Evolutionary conservation across 2,888 invertebrate genomes (phyloP).

Genomic region (Theretra japonica): DNA sequence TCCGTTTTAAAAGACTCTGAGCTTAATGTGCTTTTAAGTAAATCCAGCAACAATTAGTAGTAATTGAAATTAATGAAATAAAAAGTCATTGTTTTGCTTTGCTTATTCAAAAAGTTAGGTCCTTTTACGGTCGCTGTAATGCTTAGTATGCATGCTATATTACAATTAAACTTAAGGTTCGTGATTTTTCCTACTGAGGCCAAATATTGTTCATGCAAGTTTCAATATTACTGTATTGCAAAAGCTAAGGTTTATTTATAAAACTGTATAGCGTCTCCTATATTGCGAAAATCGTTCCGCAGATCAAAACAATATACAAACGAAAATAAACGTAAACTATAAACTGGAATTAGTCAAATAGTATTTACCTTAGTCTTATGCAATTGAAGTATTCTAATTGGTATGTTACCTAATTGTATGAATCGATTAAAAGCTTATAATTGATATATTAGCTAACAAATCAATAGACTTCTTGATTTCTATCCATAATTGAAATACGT

Average conservation of each 20-base stretch:
- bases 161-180: not conserved
- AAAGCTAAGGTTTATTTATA: too few relatives aligned
- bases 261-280: too few relatives aligned
- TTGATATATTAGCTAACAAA: not conserved
- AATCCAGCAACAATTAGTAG: constrained; percentile 9
- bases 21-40: not conserved
- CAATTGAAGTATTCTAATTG: too few relatives aligned
- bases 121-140: not conserved
- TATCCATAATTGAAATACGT: constrained; percentile 40
- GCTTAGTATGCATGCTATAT: not conserved
- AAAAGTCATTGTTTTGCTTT: constrained; percentile 47
- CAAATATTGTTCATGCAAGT: too few relatives aligned
- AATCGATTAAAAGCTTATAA: not conserved
- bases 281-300: too few relatives aligned
- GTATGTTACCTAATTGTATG: too few relatives aligned
- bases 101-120: not conserved
- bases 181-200: too few relatives aligned
- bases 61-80: constrained; percentile 28
- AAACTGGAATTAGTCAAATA: too few relatives aligned
- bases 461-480: not conserved
- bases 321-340: too few relatives aligned
- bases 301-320: too few relatives aligned
- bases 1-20: not conserved
- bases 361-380: too few relatives aligned
- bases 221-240: too few relatives aligned